Evolutionary conservation across 2,888 invertebrate species (phyloP), one percentile per base, ranked within the genome.

Genomic region (Apodemia duryi): DNA sequence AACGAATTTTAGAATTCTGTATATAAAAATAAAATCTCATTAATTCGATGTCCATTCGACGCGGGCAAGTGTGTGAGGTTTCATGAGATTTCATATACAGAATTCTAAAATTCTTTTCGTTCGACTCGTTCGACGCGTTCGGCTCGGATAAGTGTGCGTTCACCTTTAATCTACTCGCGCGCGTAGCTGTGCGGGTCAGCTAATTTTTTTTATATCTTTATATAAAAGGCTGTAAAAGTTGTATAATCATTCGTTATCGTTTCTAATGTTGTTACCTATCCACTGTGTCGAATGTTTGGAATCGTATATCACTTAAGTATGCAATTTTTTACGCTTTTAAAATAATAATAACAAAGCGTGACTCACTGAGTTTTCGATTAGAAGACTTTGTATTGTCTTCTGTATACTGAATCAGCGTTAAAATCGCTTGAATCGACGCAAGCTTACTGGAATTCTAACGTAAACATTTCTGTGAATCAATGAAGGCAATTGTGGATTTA

Each of bases 401-500:
- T 11, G 57, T 29, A 57, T 57, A 32, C 13, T 57, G 57, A 57
- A 29, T 57, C 57, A 57, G 57, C 57, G 28, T 11, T 57, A 57
- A 43, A 57, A 29, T 57, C 28, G 28, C 29, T 11, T 57, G 32
- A 57, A 57, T 5, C 9, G 13, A 57, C 29, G 29, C 32, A 57
- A 32, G 57, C 57, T 57, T 29, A 57, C 57, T 57, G 57, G 57
- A 57, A 57, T 57, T 57, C 29, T 57, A 57, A 29, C 57, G 32
- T 57, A 57, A 57, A 57, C 57, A 57, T 6, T 57, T 57, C 57
- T 29, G 6, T 54, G 54, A 54, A 54, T 54, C 28, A 29, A 54
- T 54, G 10, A 52, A 11, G 11, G 54, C 29, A 9, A 57, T 57
- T 57, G 57, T 29, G 57, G 57, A 13, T 57, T 57, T 28, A 32